Base-by-base conservation (phyloP, 2,113 vertebrate genomes). In the Bubo bubo region DNA sequence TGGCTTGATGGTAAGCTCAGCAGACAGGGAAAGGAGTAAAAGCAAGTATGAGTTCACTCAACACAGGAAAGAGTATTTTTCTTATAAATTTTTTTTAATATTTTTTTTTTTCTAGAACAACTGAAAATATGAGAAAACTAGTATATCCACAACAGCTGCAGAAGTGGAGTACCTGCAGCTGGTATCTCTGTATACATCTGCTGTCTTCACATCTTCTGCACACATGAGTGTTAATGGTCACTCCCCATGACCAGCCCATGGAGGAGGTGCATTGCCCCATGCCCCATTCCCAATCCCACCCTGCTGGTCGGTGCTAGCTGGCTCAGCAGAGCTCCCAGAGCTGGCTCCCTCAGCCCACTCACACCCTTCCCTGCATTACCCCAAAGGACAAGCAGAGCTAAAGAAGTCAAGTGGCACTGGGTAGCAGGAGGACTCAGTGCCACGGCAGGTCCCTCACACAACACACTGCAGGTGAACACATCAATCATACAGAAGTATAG, bases 211-310 rank as follows among this genome's bases (percentile, higher is more conserved):
- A 27, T 34, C 26, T 55, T 67, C 52, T 67, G 10, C 35, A 6
- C 2, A 4, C 0, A 0, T 34, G 14, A 30, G 26, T 37, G 27
- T 18, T 62, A 35, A 37, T 2, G 12, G 6, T 59, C 6, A 3
- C 16, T 85, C 32, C 47, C 47, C 5, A 6, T 24, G 26, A 18
- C 56, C 32, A 72, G n/a, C 18, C 56, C 30, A 4, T 12, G 53
- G 43, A 66, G 20, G 21, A 77, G 39, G 6, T 34, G 19, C 28
- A 11, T 34, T 93, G 47, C 26, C 27, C 35, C 34, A 5, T 60
- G 23, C 13, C 15, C 49, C 14, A 7, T 39, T 75, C 19, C 62
- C 28, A 23, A 0, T n/a, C 41, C 30, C 3, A 0, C 7, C n/a
- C 21, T 63, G 10, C 8, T 30, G 52, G 6, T 8, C 10, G 4